Evolutionary conservation across 2,888 invertebrate genomes (phyloP).

Genomic region (Bombyx huttoni): DNA sequence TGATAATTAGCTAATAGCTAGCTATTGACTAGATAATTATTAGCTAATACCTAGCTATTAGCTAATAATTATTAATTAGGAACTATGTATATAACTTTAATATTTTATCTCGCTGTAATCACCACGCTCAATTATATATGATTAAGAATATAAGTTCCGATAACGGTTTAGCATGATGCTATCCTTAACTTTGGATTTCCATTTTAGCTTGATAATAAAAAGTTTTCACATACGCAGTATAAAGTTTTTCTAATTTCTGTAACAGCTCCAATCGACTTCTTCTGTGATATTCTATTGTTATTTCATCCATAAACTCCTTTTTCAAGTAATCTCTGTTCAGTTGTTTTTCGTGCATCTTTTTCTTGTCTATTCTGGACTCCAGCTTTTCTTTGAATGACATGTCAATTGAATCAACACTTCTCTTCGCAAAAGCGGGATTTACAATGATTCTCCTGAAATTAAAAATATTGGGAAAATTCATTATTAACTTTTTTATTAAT

Average conservation of each 20-base stretch:
- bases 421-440: slow-evolving; percentile 51
- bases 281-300: slow-evolving; percentile 69
- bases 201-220: no score
- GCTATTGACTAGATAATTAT: no score
- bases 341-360: slow-evolving; percentile 45
- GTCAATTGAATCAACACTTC: slow-evolving; percentile 30
- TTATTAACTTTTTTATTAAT: no score
- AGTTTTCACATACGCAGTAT: slow-evolving; percentile 71
- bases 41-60: no score
- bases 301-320: slow-evolving; percentile 28
- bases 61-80: no score
- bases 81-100: no score
- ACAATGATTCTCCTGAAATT: slow-evolving; percentile 31
- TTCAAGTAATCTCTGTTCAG: slow-evolving; percentile 31
- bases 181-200: no score
- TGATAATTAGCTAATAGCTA: no score
- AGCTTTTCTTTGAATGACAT: slow-evolving; percentile 45
- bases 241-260: slow-evolving; percentile 73
- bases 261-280: slow-evolving; percentile 74
- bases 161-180: no score
- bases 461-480: neutral
- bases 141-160: no score
- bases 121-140: no score
- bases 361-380: slow-evolving; percentile 39
- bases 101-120: no score